Evolutionary conservation across 2,888 invertebrate species (phyloP).

Genomic region (Pterobdella sp.): DNA sequence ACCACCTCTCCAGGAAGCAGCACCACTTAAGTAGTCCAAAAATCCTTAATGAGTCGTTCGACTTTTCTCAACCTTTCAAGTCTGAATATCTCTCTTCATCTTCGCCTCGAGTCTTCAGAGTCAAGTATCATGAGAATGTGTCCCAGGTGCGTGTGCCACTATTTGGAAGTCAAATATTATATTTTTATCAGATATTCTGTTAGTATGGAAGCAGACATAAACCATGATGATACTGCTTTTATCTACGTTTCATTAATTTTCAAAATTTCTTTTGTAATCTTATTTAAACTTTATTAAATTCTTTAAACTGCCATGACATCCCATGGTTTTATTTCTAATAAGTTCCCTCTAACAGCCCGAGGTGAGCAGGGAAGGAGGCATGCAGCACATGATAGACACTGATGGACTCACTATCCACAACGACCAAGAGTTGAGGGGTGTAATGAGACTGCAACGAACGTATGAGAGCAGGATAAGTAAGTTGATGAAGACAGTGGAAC

Average conservation of each 20-base stretch:
- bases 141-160: neutral
- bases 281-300: too few species aligned
- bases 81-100: neutral
- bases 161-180: too few species aligned
- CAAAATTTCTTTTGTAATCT: too few species aligned
- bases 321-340: neutral
- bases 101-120: neutral
- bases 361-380: conserved; percentile 17
- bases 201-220: too few species aligned
- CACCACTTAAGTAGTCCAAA: neutral
- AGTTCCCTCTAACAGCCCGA: neutral
- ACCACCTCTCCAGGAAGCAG: neutral
- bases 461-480: conserved; percentile 6
- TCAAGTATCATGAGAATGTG: neutral
- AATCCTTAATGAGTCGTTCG: too few species aligned
- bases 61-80: neutral
- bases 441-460: neutral
- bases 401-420: conserved; percentile 14
- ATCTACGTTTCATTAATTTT: neutral
- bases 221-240: too few species aligned
- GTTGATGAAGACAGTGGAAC: neutral
- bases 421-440: neutral
- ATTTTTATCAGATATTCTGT: too few species aligned
- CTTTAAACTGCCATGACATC: too few species aligned
- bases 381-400: conserved; percentile 21